Percentiles rank a stretch among this genome's conserved stretches.
These are phyloP conservation scores for Tribolium madens DNA, from an alignment of 1,140 invertebrate species.

Conservation along the genomic window DNA sequence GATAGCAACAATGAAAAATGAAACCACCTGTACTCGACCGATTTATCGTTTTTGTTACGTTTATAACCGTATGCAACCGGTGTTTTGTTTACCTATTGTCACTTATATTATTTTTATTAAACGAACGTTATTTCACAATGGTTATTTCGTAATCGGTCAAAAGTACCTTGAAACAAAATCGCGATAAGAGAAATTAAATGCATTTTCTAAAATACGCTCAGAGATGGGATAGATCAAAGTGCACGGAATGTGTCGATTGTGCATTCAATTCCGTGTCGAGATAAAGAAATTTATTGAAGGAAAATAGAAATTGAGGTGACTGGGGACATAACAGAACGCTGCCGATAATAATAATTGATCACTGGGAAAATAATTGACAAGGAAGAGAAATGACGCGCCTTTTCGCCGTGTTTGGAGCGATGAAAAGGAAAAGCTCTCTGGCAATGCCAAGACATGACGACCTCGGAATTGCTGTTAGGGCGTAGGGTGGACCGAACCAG, in stretches of 20 bases:
- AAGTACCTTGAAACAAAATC: no score
- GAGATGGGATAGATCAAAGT: not conserved
- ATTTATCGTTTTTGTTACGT: constrained; percentile 4
- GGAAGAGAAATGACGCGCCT: not conserved
- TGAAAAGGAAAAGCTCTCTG: not conserved
- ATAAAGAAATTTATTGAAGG: not conserved
- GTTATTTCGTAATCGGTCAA: constrained; percentile 1
- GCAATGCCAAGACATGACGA: not conserved
- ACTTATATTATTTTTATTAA: constrained; percentile 2
- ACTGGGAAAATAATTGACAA: not conserved
- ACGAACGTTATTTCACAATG: not conserved
- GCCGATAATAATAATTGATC: not conserved
- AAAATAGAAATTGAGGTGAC: not conserved
- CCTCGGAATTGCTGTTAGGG: not conserved
- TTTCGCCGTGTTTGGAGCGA: not conserved
- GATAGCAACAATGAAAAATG: constrained; percentile 1
- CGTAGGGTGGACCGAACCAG: not conserved
- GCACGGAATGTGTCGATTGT: not conserved
- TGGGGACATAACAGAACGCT: not conserved
- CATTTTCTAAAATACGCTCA: not conserved
- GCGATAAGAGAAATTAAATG: not conserved
- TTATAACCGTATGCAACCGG: constrained; percentile 3
- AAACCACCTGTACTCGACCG: constrained; percentile 8
- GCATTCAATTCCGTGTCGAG: not conserved
- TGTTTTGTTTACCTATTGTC: constrained; percentile 11